Conservation (phyloP, 2,113 vertebrate species). For the Herpetotheres cachinnans region DNA sequence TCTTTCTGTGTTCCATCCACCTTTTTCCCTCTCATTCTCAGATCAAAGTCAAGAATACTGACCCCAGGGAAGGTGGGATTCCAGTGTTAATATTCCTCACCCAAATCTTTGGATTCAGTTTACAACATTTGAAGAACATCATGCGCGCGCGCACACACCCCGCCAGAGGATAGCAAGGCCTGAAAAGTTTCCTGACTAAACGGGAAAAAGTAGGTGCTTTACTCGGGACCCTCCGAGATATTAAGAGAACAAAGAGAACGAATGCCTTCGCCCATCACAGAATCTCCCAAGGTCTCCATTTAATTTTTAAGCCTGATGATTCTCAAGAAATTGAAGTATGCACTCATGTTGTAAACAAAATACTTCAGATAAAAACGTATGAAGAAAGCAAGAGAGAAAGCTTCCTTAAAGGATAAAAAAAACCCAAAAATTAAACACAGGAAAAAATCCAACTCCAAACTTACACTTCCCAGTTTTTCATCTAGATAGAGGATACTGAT, state of each 20-base stretch:
- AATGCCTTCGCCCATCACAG: not conserved
- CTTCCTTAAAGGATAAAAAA: not conserved
- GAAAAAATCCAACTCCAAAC: not conserved
- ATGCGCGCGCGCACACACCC: not conserved
- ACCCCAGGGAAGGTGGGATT: not conserved
- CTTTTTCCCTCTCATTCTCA: not conserved
- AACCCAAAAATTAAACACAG: not conserved
- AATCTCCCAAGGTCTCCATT: conserved; percentile 29
- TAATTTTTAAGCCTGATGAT: conserved; percentile 14
- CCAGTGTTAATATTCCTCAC: not conserved
- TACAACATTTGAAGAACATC: not conserved
- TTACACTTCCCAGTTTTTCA: not conserved
- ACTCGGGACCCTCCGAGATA: conserved; percentile 15
- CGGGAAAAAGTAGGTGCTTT: not conserved
- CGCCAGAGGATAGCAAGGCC: not conserved
- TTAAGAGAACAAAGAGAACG: not conserved
- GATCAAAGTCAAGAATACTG: not conserved
- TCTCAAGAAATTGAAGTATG: conserved; percentile 31
- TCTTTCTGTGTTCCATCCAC: not conserved
- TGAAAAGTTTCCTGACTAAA: not conserved
- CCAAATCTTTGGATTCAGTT: not conserved
- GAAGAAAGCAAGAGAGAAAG: not conserved
- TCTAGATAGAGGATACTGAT: not conserved
- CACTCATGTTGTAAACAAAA: conserved; percentile 32
- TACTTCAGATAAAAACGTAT: conserved; percentile 6